Evolutionary conservation across 2,113 vertebrate genomes (phyloP).

Genomic region (Myrmecobius fasciatus): DNA sequence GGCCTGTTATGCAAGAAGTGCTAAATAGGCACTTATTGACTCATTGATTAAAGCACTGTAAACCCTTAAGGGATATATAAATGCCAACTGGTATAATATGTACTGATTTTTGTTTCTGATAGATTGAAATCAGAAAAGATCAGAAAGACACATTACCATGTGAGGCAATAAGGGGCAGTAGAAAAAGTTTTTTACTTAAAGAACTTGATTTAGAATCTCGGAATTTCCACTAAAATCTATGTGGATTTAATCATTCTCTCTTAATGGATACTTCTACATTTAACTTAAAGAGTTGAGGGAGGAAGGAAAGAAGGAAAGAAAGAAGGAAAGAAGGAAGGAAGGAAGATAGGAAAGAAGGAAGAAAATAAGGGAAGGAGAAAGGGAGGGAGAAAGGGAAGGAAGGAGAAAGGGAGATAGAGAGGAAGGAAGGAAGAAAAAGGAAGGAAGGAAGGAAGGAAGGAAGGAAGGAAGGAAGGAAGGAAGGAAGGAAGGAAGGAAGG

Average conservation of each 20-base stretch:
- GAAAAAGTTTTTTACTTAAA: not conserved
- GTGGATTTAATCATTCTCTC: not conserved
- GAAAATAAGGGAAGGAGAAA: too few relatives aligned
- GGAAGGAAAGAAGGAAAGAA: not conserved
- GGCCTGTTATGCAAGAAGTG: not conserved
- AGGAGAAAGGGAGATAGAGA: too few relatives aligned
- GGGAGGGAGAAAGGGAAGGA: too few relatives aligned
- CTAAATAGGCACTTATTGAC: not conserved
- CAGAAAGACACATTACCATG: not conserved
- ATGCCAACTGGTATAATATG: not conserved
- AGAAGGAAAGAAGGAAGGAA: too few relatives aligned
- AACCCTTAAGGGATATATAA: not conserved
- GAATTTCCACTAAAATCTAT: not conserved
- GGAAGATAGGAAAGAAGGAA: too few relatives aligned
- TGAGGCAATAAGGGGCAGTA: not conserved
- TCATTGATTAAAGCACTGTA: not conserved
- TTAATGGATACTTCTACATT: not conserved
- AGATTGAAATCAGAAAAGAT: not conserved
- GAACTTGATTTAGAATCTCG: too few relatives aligned
- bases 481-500: too few relatives aligned
- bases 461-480: too few relatives aligned
- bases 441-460: too few relatives aligned
- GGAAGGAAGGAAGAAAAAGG: too few relatives aligned
- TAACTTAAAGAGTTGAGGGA: not conserved
- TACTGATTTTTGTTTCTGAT: not conserved